These are phyloP conservation scores for Uropetala carovei DNA, from an alignment of 2,888 invertebrate genomes.

Conservation along the genomic window DNA sequence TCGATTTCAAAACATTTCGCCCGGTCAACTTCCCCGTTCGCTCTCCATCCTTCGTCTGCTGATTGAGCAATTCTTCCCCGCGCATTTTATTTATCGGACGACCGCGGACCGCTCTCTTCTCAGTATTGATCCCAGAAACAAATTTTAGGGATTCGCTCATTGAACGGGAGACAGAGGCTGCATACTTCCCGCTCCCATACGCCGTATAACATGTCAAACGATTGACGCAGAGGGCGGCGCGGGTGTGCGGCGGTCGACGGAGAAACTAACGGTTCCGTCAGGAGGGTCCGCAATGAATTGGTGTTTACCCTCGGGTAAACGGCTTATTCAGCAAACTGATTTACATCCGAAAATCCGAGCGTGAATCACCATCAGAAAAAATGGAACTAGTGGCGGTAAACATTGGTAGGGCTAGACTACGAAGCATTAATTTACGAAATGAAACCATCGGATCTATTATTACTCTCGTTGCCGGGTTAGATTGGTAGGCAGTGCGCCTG, in stretches of 20 bases:
- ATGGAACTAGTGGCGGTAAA: not conserved
- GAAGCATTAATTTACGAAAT: no score
- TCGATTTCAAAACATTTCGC: no score
- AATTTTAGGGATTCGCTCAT: not conserved
- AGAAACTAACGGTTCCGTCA: not conserved
- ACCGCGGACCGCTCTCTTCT: not conserved
- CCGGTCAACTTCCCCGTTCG: no score
- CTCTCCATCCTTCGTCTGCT: not conserved
- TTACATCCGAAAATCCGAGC: not conserved
- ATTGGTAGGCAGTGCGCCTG: no score
- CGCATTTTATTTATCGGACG: not conserved
- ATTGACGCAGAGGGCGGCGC: not conserved
- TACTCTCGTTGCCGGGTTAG: no score
- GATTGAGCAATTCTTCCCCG: not conserved
- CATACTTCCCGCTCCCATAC: no score
- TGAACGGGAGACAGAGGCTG: not conserved
- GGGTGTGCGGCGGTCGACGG: not conserved
- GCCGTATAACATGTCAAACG: not conserved
- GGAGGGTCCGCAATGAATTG: not conserved
- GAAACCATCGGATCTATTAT: no score
- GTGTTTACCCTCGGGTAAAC: not conserved
- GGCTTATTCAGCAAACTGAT: conserved; percentile 21
- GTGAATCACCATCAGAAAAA: not conserved
- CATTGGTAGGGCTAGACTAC: not conserved
- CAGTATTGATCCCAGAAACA: not conserved